These are phyloP conservation scores for Agelaius tricolor DNA, from an alignment of 2,113 vertebrate genomes.

Conservation along the genomic window DNA sequence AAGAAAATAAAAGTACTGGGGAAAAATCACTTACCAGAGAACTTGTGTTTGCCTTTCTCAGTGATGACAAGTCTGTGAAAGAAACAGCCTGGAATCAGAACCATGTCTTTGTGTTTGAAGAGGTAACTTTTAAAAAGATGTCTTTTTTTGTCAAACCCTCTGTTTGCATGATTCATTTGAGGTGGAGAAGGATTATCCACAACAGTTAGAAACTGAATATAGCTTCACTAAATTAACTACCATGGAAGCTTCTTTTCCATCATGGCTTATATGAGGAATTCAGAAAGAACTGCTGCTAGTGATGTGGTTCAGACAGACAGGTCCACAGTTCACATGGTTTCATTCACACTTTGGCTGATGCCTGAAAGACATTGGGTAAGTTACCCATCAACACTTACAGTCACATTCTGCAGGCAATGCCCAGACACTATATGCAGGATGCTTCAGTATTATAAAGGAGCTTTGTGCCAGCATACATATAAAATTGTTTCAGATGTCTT, in stretches of 20 bases:
- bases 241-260: background rate
- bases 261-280: background rate
- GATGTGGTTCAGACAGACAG: background rate
- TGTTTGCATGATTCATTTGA: background rate
- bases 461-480: background rate
- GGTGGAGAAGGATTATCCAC: background rate
- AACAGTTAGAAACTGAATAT: background rate
- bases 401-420: background rate
- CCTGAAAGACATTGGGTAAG: background rate
- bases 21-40: background rate
- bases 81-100: slow-evolving; percentile 11
- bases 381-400: background rate
- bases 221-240: background rate
- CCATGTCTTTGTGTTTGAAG: slow-evolving; percentile 19
- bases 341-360: background rate
- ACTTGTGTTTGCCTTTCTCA: slow-evolving; percentile 28
- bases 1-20: background rate
- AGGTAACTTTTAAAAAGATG: slow-evolving; percentile 46
- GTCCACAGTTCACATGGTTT: background rate
- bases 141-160: background rate
- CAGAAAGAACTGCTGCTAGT: background rate
- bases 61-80: background rate
- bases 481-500: background rate
- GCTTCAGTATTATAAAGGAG: background rate
- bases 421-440: background rate